phyloP scores from a whole-genome alignment of 1,140 invertebrate species.

The Asbolus verrucosus region DNA sequence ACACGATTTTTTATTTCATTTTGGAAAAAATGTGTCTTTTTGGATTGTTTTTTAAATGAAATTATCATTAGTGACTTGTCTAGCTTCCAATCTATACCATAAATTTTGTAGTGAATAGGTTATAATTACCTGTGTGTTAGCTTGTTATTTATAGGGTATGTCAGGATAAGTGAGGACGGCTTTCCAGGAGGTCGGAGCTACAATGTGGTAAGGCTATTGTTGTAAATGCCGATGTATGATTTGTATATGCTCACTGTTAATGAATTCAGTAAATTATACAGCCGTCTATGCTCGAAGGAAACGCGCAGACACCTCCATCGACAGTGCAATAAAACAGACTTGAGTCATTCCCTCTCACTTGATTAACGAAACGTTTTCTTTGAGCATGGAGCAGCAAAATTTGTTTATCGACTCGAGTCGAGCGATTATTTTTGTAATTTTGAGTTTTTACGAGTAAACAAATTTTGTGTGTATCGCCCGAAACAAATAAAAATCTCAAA shows the following conservation, averaged over 20 bases:
- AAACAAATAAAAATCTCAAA: conserved; percentile 34
- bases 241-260: conserved; percentile 38
- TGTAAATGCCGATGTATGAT: conserved; percentile 35
- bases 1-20: conserved; percentile 28
- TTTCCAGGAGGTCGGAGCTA: conserved; percentile 46
- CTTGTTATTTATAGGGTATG: conserved; percentile 51
- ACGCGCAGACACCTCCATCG: conserved; percentile 13
- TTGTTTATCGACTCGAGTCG: conserved; percentile 12
- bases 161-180: conserved; percentile 43
- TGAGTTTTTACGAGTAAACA: conserved; percentile 16
- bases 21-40: conserved; percentile 39
- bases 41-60: conserved; percentile 39
- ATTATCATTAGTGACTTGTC: conserved; percentile 45
- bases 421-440: background rate
- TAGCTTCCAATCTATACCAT: conserved; percentile 40
- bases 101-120: conserved; percentile 48
- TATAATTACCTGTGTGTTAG: conserved; percentile 50
- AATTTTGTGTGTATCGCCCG: conserved; percentile 23
- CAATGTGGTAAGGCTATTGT: conserved; percentile 46
- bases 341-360: background rate
- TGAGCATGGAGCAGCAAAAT: conserved; percentile 19
- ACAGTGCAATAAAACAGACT: conserved; percentile 12
- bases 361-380: conserved; percentile 21
- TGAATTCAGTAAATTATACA: conserved; percentile 8
- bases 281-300: conserved; percentile 15